Evolutionary conservation across 1,140 invertebrate genomes (phyloP).

Genomic region (Sminthurinus signatus): DNA sequence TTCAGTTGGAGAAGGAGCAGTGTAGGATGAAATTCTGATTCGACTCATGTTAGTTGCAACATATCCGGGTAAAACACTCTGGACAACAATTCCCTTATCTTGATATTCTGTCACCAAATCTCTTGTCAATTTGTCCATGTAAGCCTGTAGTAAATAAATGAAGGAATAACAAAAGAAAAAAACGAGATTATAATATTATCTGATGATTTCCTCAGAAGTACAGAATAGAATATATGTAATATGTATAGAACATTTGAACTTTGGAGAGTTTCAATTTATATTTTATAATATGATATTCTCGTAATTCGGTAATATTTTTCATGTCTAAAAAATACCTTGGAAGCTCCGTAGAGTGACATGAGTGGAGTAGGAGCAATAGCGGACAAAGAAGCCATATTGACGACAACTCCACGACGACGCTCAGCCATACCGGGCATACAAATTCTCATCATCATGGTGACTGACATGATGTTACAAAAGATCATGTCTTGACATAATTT

Average conservation of each 20-base stretch:
- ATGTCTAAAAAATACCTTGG: too few species aligned
- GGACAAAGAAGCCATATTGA: slow-evolving; percentile 85
- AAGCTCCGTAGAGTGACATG: slow-evolving; percentile 77
- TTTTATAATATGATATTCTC: too few species aligned
- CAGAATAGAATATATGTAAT: too few species aligned
- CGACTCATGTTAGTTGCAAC: slow-evolving; percentile 92
- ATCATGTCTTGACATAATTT: slow-evolving; percentile 53
- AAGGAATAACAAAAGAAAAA: too few species aligned
- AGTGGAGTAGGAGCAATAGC: slow-evolving; percentile 73
- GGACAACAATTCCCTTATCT: slow-evolving; percentile 68
- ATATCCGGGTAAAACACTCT: slow-evolving; percentile 78
- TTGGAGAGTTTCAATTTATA: too few species aligned
- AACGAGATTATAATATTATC: too few species aligned
- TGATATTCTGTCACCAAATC: slow-evolving; percentile 72
- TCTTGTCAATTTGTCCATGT: slow-evolving; percentile 74
- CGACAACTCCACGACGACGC: slow-evolving; percentile 73
- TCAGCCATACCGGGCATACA: slow-evolving; percentile 84
- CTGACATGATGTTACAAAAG: slow-evolving; percentile 63
- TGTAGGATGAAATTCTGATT: slow-evolving; percentile 67
- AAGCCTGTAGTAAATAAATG: slow-evolving; percentile 62
- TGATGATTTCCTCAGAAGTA: too few species aligned
- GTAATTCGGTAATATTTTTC: too few species aligned
- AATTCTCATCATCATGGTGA: slow-evolving; percentile 74
- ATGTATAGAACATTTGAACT: too few species aligned
- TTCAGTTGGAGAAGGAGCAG: slow-evolving; percentile 67